These are phyloP conservation scores for Chlorodrepanis virens DNA, from an alignment of 2,113 vertebrate genomes.

Conservation along the genomic window DNA sequence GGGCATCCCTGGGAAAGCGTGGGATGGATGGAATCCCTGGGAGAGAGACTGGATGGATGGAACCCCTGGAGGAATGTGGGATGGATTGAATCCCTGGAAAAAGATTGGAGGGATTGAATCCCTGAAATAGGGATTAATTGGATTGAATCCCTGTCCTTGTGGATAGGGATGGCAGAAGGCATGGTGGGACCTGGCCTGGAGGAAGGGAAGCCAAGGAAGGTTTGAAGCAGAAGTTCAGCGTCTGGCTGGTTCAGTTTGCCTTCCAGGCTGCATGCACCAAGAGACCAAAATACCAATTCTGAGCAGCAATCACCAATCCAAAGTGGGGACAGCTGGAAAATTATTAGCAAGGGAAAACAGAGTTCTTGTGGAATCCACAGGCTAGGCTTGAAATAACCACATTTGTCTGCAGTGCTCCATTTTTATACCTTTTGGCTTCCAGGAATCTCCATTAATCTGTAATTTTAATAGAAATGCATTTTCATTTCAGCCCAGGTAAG, in stretches of 20 bases:
- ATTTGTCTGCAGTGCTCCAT: background rate
- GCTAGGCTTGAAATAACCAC: background rate
- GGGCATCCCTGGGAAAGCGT: background rate
- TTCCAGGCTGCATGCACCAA: background rate
- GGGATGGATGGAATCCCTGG: background rate
- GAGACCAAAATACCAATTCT: background rate
- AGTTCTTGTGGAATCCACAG: background rate
- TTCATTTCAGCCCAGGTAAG: slow-evolving; percentile 21
- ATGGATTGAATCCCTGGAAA: too few species aligned
- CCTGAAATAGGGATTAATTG: accelerated
- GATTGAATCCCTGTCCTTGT: background rate
- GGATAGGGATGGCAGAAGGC: background rate
- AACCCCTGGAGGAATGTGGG: too few species aligned
- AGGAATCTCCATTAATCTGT: background rate
- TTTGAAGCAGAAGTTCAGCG: background rate
- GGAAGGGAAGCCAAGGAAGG: background rate
- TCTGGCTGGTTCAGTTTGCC: background rate
- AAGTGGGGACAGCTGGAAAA: background rate
- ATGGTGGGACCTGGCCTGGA: background rate
- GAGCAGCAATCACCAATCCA: background rate
- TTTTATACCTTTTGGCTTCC: background rate
- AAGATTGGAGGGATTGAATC: too few species aligned
- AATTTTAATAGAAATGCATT: slow-evolving; percentile 19
- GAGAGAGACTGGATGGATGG: background rate
- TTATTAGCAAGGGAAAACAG: background rate